Base-by-base conservation (phyloP, 1,140 invertebrate species). In the Hirudo medicinalis region DNA sequence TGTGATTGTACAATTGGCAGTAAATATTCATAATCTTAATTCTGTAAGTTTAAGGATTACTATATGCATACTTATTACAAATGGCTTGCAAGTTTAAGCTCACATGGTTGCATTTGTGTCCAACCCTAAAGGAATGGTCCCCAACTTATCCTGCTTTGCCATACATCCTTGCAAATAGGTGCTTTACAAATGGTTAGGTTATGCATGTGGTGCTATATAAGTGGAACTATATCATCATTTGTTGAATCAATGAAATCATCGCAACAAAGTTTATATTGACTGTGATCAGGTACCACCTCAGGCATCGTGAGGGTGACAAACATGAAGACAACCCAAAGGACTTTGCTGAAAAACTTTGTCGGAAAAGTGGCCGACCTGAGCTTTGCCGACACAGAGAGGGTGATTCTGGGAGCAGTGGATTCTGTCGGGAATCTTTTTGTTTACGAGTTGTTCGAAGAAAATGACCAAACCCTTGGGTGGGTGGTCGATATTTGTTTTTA, bases 371-470 rank as follows among this genome's bases (percentile, higher is more conserved):
- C 90, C 79, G 93, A 97, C 82, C 79, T 96, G 27, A 86, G 91
- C 13, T 96, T 97, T 84, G 91, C 93, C 22, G 88, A 91, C 78
- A 84, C 86, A 32, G 83, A 86, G 69, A 87, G 89, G 77, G 86
- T 91, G 27, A 85, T 94, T 71, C 82, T 96, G 19, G 92, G 89
- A 0, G 90, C 87, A 76, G 89, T 94, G 54, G 93, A 97, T 83
- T 87, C 89, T 77, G 85, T 85, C 71, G 91, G 91, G 53, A 89
- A 87, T 81, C 85, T 90, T 63, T 90, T 88, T 82, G 87, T 94
- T 69, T 88, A 94, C 82, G 87, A 89, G 75, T 88, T 94, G 74
- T 86, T 87, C 77, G 85, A 83, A 72, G 76, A 79, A 22, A 77
- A 76, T 22, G 76, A 77, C 36, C 75, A 74, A 19, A 80, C 80